Conservation (phyloP, 2,113 vertebrate genomes). For the Ursus arctos region DNA sequence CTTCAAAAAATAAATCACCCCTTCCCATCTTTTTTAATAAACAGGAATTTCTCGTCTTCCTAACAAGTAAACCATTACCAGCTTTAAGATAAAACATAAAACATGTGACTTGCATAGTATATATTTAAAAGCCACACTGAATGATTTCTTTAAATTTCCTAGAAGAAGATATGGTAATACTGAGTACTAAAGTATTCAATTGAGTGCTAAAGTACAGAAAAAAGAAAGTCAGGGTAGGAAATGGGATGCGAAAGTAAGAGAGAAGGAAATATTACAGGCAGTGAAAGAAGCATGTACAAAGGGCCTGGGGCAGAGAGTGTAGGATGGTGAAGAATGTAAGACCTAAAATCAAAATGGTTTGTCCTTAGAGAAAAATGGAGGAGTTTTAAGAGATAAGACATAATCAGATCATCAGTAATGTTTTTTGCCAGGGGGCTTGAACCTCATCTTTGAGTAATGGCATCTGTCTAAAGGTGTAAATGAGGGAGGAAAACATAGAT, state of each 20-base stretch:
- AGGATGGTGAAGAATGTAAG: not conserved
- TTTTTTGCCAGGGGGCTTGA: not conserved
- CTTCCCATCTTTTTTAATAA: not conserved
- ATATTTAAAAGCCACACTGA: not conserved
- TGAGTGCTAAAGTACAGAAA: not conserved
- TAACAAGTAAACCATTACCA: not conserved
- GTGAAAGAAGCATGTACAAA: not conserved
- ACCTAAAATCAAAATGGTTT: not conserved
- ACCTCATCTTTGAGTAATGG: not conserved
- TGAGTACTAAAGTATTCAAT: not conserved
- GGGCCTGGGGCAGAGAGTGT: not conserved
- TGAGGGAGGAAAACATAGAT: not conserved
- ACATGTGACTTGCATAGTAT: not conserved
- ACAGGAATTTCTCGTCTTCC: not conserved
- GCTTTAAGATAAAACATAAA: not conserved
- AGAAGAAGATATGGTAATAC: not conserved
- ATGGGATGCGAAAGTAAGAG: not conserved
- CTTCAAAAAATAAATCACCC: not conserved
- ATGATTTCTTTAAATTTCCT: not conserved
- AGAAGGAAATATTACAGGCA: not conserved
- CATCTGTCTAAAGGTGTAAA: not conserved
- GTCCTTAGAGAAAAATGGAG: not conserved
- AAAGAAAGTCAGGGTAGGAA: not conserved
- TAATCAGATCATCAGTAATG: not conserved
- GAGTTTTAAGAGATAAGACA: not conserved